Evolutionary conservation across 2,113 vertebrate genomes (phyloP).

Genomic region (Syngnathus typhle): DNA sequence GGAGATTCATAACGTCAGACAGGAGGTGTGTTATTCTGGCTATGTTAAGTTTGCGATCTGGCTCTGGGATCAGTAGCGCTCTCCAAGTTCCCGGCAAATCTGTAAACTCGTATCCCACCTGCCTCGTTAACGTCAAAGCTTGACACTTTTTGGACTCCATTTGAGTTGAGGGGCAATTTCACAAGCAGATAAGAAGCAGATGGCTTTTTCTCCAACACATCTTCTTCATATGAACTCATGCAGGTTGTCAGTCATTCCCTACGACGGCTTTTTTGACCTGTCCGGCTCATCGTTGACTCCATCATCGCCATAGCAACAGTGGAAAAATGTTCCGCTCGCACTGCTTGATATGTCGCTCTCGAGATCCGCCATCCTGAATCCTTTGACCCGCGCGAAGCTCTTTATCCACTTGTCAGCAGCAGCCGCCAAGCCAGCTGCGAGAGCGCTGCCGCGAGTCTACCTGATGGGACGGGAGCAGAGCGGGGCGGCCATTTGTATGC

Average conservation of each 20-base stretch:
- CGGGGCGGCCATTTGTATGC: conserved; percentile 52
- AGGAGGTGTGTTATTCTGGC: background rate
- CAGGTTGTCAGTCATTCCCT: conserved; percentile 11
- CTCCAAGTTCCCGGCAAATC: conserved; percentile 16
- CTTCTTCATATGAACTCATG: background rate
- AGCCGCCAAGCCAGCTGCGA: conserved; percentile 35
- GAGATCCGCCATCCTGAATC: conserved; percentile 15
- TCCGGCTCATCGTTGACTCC: conserved; percentile 46
- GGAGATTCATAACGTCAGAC: conserved; percentile 9
- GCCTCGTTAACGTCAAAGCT: conserved; percentile 21
- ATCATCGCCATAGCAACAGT: conserved; percentile 53
- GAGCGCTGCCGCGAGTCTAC: conserved; percentile 43
- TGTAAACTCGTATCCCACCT: conserved; percentile 17
- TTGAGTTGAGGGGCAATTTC: conserved; percentile 6
- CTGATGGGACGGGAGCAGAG: conserved; percentile 33
- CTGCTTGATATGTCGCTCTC: background rate
- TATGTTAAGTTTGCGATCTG: conserved; percentile 22
- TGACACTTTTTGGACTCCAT: conserved; percentile 11
- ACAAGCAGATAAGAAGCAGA: conserved; percentile 24
- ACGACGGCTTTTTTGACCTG: conserved; percentile 25
- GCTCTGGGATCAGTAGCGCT: conserved; percentile 7
- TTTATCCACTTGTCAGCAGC: conserved; percentile 12
- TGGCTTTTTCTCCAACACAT: background rate
- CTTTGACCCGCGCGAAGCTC: conserved; percentile 29
- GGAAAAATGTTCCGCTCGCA: conserved; percentile 15